Evolutionary conservation across 2,113 vertebrate genomes (phyloP).

Genomic region (Campylomormyrus numenius): DNA sequence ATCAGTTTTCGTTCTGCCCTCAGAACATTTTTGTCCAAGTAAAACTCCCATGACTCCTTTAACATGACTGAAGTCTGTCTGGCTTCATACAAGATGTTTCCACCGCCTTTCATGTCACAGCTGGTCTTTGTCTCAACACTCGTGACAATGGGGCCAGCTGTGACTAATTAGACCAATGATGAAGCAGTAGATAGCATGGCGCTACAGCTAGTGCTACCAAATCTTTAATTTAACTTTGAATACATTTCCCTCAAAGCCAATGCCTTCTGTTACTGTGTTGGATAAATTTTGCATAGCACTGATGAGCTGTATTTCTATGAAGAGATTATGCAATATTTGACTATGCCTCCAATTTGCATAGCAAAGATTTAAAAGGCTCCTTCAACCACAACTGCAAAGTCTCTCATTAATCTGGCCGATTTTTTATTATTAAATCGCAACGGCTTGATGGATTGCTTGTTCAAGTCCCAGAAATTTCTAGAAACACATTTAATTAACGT

Average conservation of each 20-base stretch:
- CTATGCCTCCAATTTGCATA: background rate
- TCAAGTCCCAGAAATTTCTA: background rate
- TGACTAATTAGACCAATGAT: background rate
- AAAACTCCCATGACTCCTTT: background rate
- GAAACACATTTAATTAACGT: background rate
- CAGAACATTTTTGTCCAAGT: background rate
- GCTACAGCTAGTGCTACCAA: background rate
- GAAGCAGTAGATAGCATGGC: background rate
- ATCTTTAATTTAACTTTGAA: constrained; percentile 9
- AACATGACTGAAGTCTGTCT: background rate
- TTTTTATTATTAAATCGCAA: background rate
- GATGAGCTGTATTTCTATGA: background rate
- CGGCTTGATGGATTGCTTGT: background rate
- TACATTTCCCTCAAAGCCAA: background rate
- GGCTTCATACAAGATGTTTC: background rate
- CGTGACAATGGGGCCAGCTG: background rate
- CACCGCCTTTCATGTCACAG: background rate
- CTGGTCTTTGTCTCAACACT: background rate
- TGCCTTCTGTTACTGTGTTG: background rate
- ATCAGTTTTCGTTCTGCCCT: background rate
- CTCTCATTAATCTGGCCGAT: background rate
- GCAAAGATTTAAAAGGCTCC: background rate
- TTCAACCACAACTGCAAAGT: background rate
- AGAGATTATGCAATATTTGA: constrained; percentile 3
- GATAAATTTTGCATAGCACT: background rate